Evolutionary conservation across 2,113 vertebrate species (phyloP).

Genomic region (Machaerirhynchus nigripectus): DNA sequence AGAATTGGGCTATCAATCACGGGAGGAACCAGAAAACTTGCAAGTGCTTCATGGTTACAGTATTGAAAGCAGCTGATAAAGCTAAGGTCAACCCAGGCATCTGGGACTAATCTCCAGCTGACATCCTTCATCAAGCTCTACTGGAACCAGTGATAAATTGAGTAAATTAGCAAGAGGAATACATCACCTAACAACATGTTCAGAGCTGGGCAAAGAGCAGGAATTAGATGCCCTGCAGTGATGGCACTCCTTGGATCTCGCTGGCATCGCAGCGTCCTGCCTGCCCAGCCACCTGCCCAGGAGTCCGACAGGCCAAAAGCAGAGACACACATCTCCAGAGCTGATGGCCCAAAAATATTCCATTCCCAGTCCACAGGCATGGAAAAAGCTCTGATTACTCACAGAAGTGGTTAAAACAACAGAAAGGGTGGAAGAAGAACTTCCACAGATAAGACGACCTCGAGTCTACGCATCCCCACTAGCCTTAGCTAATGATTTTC

Average conservation of each 20-base stretch:
- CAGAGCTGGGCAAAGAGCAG: background rate
- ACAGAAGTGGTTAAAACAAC: slow-evolving; percentile 27
- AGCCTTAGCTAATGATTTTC: slow-evolving; percentile 36
- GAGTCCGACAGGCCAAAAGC: background rate
- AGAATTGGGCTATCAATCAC: slow-evolving; percentile 29
- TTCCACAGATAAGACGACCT: slow-evolving; percentile 39
- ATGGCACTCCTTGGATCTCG: background rate
- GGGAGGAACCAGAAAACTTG: slow-evolving; percentile 32
- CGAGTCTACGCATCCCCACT: background rate
- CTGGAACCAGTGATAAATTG: slow-evolving; percentile 25
- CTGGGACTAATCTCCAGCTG: slow-evolving; percentile 58
- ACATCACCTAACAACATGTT: background rate
- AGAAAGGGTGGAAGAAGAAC: slow-evolving; percentile 27
- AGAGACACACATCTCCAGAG: background rate
- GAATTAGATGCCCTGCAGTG: background rate
- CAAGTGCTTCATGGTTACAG: slow-evolving; percentile 34
- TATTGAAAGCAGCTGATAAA: slow-evolving; percentile 60
- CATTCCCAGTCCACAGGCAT: background rate
- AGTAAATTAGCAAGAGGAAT: slow-evolving; percentile 1
- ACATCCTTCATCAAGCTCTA: slow-evolving; percentile 38
- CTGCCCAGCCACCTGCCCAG: background rate
- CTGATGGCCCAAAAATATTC: background rate
- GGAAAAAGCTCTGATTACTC: background rate
- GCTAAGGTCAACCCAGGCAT: slow-evolving; percentile 50
- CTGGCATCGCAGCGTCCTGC: background rate